Evolutionary conservation across 1,140 invertebrate genomes (phyloP).

Genomic region (Hylaeus volcanicus): DNA sequence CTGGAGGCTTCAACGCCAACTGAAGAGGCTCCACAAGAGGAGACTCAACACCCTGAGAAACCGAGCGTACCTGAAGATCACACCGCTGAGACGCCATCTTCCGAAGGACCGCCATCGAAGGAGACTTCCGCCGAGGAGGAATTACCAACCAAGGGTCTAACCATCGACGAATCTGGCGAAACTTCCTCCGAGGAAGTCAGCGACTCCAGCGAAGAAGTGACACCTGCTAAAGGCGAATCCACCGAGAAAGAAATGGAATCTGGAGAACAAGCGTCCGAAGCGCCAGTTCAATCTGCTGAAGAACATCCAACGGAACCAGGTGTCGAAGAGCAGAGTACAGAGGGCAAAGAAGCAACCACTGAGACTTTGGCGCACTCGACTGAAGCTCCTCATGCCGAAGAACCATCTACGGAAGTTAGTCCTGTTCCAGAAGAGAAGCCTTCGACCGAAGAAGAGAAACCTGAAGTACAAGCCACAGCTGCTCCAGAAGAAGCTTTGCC

Average conservation of each 20-base stretch:
- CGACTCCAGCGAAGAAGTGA: slow-evolving; percentile 43
- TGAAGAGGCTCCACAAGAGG: slow-evolving; percentile 1
- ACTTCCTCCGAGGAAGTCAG: slow-evolving; percentile 56
- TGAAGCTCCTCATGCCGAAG: slow-evolving; percentile 27
- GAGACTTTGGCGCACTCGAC: slow-evolving; percentile 35
- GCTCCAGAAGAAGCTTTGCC: slow-evolving; percentile 18
- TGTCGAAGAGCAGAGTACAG: slow-evolving; percentile 14
- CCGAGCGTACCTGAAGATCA: slow-evolving; percentile 25
- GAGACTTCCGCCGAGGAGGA: slow-evolving; percentile 37
- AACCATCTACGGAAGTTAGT: slow-evolving; percentile 38
- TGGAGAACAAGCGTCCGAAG: not conserved
- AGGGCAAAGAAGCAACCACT: slow-evolving; percentile 7
- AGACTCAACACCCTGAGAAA: slow-evolving; percentile 33
- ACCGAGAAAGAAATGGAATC: slow-evolving; percentile 10
- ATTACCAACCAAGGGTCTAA: slow-evolving; percentile 54
- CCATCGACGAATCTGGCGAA: slow-evolving; percentile 52
- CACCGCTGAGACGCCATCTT: not conserved
- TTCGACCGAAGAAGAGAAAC: not conserved
- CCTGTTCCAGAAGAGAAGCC: slow-evolving; percentile 34
- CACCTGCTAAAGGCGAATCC: slow-evolving; percentile 30
- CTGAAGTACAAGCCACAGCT: slow-evolving; percentile 10
- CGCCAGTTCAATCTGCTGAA: not conserved
- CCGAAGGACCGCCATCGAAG: slow-evolving; percentile 17
- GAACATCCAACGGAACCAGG: slow-evolving; percentile 5
- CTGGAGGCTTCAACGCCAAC: slow-evolving; percentile 6